Evolutionary conservation across 30 jellyfish, hydroid and myxozoan genomes (phyloP).

Genomic region (Aurelia sp.): DNA sequence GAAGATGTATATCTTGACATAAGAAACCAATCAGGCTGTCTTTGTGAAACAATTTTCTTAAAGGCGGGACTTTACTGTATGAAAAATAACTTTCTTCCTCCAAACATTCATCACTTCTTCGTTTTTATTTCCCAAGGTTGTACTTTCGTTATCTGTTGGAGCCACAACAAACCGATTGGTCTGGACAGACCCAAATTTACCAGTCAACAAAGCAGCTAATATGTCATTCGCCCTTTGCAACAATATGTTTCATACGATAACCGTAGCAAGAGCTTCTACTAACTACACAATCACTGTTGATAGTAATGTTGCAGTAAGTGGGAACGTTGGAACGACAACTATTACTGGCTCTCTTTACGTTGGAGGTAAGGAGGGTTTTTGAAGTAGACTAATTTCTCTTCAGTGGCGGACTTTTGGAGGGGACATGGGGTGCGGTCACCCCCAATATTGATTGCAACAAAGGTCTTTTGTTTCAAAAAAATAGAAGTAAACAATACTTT

Average conservation of each 20-base stretch:
- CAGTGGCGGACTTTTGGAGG: too few species aligned
- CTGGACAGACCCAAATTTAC: constrained; percentile 62
- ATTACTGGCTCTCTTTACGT: constrained; percentile 52
- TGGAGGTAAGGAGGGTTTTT: constrained; percentile 48
- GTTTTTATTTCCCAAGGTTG: background rate
- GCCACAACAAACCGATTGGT: constrained; percentile 18
- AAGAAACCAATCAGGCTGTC: too few species aligned
- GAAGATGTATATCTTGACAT: too few species aligned
- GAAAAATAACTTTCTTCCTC: too few species aligned
- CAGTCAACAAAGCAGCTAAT: constrained; percentile 61
- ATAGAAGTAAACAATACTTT: too few species aligned
- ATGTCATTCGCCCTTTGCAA: constrained; percentile 53
- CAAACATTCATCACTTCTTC: too few species aligned
- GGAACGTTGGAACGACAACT: constrained; percentile 15
- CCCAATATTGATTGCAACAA: too few species aligned
- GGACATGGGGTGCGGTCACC: too few species aligned
- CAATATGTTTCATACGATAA: constrained; percentile 50
- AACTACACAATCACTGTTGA: constrained; percentile 52
- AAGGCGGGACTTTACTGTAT: too few species aligned
- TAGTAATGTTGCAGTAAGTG: constrained; percentile 19
- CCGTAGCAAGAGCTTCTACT: constrained; percentile 26
- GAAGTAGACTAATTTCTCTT: too few species aligned
- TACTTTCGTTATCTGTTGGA: constrained; percentile 20
- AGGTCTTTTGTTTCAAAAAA: too few species aligned
- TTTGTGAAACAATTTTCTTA: too few species aligned